Evolutionary conservation across 2,888 invertebrate species (phyloP).

Genomic region (Zhuqinia jingwanae): DNA sequence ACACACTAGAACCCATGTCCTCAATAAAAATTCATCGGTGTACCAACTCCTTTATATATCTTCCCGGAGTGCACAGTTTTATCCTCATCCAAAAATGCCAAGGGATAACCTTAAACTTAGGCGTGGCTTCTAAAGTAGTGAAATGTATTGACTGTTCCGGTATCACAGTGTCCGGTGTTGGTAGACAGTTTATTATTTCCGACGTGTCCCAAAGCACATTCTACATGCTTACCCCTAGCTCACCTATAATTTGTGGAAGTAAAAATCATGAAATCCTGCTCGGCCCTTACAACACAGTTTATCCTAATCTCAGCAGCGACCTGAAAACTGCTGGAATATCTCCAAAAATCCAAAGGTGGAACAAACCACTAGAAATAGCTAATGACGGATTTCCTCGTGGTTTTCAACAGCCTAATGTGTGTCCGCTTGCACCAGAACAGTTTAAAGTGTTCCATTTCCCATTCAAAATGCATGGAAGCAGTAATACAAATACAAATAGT

Average conservation of each 20-base stretch:
- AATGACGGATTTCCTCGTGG: slow-evolving; percentile 52
- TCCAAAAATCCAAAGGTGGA: slow-evolving; percentile 64
- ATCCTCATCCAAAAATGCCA: slow-evolving; percentile 73
- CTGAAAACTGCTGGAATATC: slow-evolving; percentile 55
- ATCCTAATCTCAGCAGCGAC: slow-evolving; percentile 54
- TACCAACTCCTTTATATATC: slow-evolving; percentile 67
- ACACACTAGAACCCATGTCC: slow-evolving; percentile 35
- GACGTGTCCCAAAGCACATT: slow-evolving; percentile 59
- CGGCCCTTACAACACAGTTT: slow-evolving; percentile 71
- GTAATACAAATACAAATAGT: background rate
- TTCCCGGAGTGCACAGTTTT: slow-evolving; percentile 65
- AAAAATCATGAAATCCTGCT: slow-evolving; percentile 66
- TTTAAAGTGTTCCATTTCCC: slow-evolving; percentile 43
- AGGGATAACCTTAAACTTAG: slow-evolving; percentile 66
- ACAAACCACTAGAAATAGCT: slow-evolving; percentile 65
- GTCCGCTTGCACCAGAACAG: slow-evolving; percentile 22
- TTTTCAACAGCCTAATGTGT: slow-evolving; percentile 13
- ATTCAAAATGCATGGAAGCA: background rate
- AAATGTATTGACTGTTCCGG: slow-evolving; percentile 65
- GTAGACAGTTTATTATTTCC: slow-evolving; percentile 63
- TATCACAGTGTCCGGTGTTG: slow-evolving; percentile 55
- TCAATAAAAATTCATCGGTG: slow-evolving; percentile 75
- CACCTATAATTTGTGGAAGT: slow-evolving; percentile 72
- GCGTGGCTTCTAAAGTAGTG: slow-evolving; percentile 62
- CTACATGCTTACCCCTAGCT: slow-evolving; percentile 63